Evolutionary conservation across 2,797 vertebrate genomes (phyloP), one percentile per base, ranked within the genome.

Genomic region (Bufotes viridis): DNA sequence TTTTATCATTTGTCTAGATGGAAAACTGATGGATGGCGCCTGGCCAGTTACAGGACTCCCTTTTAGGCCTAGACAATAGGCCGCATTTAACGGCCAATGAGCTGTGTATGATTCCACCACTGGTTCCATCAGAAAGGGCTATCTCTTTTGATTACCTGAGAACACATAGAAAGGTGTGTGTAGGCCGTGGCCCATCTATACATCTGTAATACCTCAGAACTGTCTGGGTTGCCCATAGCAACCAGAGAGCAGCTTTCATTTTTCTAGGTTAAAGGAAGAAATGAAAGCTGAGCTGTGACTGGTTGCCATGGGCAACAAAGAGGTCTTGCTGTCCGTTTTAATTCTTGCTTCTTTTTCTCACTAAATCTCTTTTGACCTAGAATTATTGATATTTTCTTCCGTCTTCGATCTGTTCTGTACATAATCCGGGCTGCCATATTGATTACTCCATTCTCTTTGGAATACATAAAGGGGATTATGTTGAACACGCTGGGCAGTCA

Each of bases 401-500:
- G 7, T 9, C 26, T 69, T 86, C 75, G 53, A 57, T 80, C 29
- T 60, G 11, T n/a, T 29, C 51, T 1, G 13, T 14, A 49, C 63
- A 53, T 55, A 80, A 63, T 58, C 49, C 53, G 17, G 61, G 85
- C n/a, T 18, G 76, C 76, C 76, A 70, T 69, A 86, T 79, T 80
- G 78, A 86, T 79, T 51, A 51, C 63, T 79, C 49, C 85, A 57
- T 81, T 78, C 76, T 78, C 65, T 80, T 69, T 29, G 53, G 81
- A 69, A 53, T 51, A 69, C n/a, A 72, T 34, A 84, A 26, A 15
- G 53, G 51, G 82, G 82, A 55, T 74, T 55, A 84, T 12, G 14
- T 34, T 22, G 29, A 60, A 58, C 53, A 58, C 81, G 29, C 12
- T 26, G 81, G 14, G 26, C 51, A 18, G 53, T 3, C 26, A 42